Base-by-base conservation (phyloP, 92 coral and sea anemone species). In the Micromussa lordhowensis region DNA sequence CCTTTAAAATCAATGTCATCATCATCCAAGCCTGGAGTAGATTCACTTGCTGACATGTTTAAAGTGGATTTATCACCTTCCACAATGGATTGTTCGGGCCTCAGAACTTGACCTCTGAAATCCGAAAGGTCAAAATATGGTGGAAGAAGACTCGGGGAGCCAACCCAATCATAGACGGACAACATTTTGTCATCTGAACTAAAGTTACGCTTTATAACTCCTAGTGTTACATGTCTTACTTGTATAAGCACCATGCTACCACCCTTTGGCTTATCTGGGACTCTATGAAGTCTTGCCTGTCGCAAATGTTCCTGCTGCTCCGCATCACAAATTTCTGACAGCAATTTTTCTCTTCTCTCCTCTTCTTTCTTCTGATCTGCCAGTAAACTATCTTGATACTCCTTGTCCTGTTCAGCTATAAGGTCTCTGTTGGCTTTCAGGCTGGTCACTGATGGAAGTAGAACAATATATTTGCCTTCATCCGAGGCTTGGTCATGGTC, bases 91-190 rank as follows among this genome's bases (percentile, higher is more conserved):
- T 92, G 90, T 68, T 75, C 92, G 8, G 88, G 95, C 38, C 53
- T 70, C 36, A 80, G 40, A 77, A 85, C 84, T 64, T 88, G 90
- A 59, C 91, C 95, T 85, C 76, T 79, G 88, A 75, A 84, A 78
- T 78, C 89, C 35, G 91, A 89, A 31, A 89, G 91, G 63, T 81
- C 63, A 86, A 85, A 92, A 64, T 89, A 68, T 78, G 53, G 49
- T 26, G 94, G 94, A 59, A 89, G 51, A 78, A 80, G 92, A 85
- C 87, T 73, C 90, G 5, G 71, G 81, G 92, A 92, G 75, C 92
- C 94, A 71, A 92, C 90, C 94, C 94, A 92, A 61, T 89, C 92
- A 75, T 92, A 89, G 28, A 92, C 94, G 22, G 87, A 70, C 64
- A 64, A 35, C 90, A 92, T 89, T 79, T 72, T 63, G 38, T 80